Evolutionary conservation across 1,140 invertebrate genomes (phyloP), one percentile per base, ranked within the genome.

Genomic region (Bombus turneri): DNA sequence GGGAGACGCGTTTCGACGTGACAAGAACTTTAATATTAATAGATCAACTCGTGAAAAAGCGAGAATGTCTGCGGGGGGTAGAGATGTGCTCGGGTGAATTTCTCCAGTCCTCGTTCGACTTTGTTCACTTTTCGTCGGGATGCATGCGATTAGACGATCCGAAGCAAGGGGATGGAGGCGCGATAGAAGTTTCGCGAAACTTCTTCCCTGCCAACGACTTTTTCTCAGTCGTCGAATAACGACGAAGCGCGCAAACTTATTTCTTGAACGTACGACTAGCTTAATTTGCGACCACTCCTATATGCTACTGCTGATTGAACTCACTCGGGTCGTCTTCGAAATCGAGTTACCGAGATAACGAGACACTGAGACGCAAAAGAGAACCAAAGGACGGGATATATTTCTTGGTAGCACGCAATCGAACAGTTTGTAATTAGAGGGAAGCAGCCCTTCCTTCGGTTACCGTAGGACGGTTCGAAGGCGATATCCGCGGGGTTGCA

Each of bases 11-110:
- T 53, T 53, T 8, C 31, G 31, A 75, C 74, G 74, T 59, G 31
- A 81, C 47, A 59, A 57, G 68, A 37, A 57, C 9, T 53, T 81
- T 71, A 71, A 71, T 71, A 71, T 81, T 81, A 81, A 71, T 71
- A 69, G 2, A 34, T n/a, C 34, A 37, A 4, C 12, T 57, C 10
- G 78, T 37, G 22, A 71, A 81, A 71, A 71, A 39, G 68, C 47
- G 43, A 39, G 68, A 5, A 57, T 3, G 2, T 22, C 47, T 22
- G 47, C 47, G 22, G 47, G 0, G 12, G 47, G 47, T 53, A 53
- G 47, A 53, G 47, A 53, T 53, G 47, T 53, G 47, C 47, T 53
- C 5, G 18, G 47, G 5, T 53, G 18, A 53, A 53, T 53, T 22
- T 53, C 47, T 53, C 18, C 47, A 53, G 5, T 53, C 47, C 47